phyloP scores from a whole-genome alignment of 2,888 invertebrate species.

The Brassicogethes aeneus region DNA sequence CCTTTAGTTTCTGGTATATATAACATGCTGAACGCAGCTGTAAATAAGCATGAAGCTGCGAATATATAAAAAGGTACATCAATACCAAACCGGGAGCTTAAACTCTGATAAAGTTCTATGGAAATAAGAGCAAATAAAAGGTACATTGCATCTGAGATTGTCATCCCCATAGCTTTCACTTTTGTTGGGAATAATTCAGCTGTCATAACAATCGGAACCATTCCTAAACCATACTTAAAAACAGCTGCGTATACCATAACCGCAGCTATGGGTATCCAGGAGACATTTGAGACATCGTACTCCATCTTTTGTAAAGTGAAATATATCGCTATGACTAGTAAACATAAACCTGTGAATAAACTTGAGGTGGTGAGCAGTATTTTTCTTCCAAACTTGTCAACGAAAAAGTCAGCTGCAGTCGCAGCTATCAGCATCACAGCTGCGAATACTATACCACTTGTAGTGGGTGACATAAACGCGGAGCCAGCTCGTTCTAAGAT shows the following conservation, averaged over 20 bases:
- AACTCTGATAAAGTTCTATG: conserved; percentile 32
- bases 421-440: conserved; percentile 33
- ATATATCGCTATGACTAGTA: conserved; percentile 30
- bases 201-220: conserved; percentile 37
- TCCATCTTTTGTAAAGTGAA: conserved; percentile 29
- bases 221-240: conserved; percentile 36
- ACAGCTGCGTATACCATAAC: conserved; percentile 26
- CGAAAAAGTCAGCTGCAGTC: conserved; percentile 27
- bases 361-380: conserved; percentile 29
- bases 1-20: conserved; percentile 37
- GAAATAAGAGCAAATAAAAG: conserved; percentile 33
- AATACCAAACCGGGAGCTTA: conserved; percentile 27
- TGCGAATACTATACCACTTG: conserved; percentile 32
- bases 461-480: conserved; percentile 24
- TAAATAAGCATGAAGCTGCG: conserved; percentile 29
- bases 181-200: conserved; percentile 38
- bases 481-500: conserved; percentile 31
- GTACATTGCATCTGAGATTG: conserved; percentile 35
- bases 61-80: conserved; percentile 37
- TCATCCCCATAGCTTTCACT: conserved; percentile 39
- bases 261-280: conserved; percentile 27
- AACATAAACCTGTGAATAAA: conserved; percentile 29
- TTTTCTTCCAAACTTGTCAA: conserved; percentile 35
- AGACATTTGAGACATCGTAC: conserved; percentile 21
- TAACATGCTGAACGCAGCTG: conserved; percentile 31